These are phyloP conservation scores for Euleptes europaea DNA, from an alignment of 2,113 vertebrate genomes.

Conservation along the genomic window DNA sequence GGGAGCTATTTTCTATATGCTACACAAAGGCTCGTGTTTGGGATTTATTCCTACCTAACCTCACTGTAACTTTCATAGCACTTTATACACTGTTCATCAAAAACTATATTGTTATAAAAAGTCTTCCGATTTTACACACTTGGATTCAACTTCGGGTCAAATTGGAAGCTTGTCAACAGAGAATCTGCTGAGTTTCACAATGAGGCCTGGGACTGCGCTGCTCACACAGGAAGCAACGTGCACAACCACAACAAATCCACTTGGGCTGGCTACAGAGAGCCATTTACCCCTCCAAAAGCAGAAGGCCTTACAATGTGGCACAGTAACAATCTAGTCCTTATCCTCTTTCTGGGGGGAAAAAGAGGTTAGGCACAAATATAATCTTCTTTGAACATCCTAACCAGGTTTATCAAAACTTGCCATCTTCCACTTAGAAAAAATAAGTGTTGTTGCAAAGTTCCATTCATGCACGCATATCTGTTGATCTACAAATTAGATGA, in stretches of 20 bases:
- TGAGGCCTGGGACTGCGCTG: neutral
- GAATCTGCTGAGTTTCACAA: neutral
- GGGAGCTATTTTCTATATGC: conserved; percentile 16
- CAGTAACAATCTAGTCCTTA: neutral
- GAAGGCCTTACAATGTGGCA: neutral
- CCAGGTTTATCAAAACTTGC: neutral
- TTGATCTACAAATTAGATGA: neutral
- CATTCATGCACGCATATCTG: neutral
- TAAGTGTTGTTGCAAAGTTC: neutral
- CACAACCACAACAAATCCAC: neutral
- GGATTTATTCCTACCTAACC: conserved; percentile 24
- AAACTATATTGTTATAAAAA: conserved; percentile 19
- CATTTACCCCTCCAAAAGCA: neutral
- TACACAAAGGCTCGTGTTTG: conserved; percentile 12
- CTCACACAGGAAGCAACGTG: no score
- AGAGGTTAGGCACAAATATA: conserved; percentile 30
- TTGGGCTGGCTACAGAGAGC: neutral
- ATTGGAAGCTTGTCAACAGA: neutral
- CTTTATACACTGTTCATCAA: conserved; percentile 9
- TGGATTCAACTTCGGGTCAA: conserved; percentile 20
- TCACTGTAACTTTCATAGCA: conserved; percentile 8
- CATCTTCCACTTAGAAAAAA: neutral
- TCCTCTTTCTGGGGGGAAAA: neutral
- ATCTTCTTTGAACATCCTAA: neutral
- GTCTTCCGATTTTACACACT: conserved; percentile 12